phyloP scores from a whole-genome alignment of 2,113 vertebrate genomes.

The Acrocephalus kingi region DNA sequence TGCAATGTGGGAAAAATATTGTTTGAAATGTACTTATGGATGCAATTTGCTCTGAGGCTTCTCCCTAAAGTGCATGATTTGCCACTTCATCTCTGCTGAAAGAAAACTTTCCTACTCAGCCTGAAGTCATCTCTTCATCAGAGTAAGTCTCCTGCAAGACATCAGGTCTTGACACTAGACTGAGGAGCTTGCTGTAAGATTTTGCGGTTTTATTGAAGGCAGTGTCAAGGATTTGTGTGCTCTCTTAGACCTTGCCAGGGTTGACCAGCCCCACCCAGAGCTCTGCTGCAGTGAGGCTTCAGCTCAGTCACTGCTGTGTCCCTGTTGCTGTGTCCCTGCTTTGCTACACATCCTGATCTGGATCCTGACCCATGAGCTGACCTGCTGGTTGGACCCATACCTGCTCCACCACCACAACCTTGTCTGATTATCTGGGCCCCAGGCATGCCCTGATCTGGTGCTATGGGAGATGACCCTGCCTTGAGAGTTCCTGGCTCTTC shows the following conservation, averaged over 20 bases:
- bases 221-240: not conserved
- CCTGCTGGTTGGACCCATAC: not conserved
- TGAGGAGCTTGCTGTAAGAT: not conserved
- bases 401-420: not conserved
- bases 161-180: not conserved
- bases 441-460: not conserved
- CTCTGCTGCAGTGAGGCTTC: not conserved
- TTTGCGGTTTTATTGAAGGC: not conserved
- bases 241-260: not conserved
- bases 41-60: constrained; percentile 60
- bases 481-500: not conserved
- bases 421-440: not conserved
- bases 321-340: not conserved
- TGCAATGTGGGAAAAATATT: constrained; percentile 57
- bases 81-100: constrained; percentile 56
- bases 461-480: not conserved
- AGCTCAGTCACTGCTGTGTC: not conserved
- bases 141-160: not conserved
- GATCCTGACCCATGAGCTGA: no score
- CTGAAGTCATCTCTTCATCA: not conserved
- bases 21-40: constrained; percentile 64
- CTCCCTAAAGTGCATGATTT: constrained; percentile 62
- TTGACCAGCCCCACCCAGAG: not conserved
- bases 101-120: constrained; percentile 27
- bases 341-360: not conserved